phyloP scores from a whole-genome alignment of 2,113 vertebrate genomes.

The Psettodes erumei region DNA sequence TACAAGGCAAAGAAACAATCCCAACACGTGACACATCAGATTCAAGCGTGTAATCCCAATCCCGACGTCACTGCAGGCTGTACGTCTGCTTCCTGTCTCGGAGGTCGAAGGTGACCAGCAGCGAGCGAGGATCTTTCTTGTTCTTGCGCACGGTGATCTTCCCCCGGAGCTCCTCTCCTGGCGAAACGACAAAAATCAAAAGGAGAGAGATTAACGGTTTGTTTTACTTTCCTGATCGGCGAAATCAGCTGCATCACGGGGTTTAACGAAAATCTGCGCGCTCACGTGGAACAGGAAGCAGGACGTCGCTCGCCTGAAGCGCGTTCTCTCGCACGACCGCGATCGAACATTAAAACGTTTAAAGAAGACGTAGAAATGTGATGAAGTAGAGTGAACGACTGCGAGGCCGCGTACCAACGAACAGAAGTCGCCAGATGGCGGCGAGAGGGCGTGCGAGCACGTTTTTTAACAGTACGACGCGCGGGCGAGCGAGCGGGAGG shows the following conservation, averaged over 20 bases:
- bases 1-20: constrained; percentile 28
- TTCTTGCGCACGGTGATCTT: constrained; percentile 89
- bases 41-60: background rate
- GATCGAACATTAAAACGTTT: no score
- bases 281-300: background rate
- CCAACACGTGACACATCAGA: constrained; percentile 4
- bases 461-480: constrained; percentile 56
- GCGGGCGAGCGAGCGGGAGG: constrained; percentile 37
- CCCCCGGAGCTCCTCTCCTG: constrained; percentile 90
- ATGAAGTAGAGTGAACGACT: no score
- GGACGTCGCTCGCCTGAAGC: no score
- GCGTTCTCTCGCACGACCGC: no score
- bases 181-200: constrained; percentile 47
- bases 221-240: background rate
- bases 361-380: background rate
- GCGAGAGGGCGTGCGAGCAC: constrained; percentile 3
- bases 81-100: constrained; percentile 86
- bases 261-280: background rate
- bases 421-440: constrained; percentile 60
- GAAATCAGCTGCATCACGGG: background rate
- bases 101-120: constrained; percentile 87
- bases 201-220: background rate
- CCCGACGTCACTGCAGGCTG: constrained; percentile 82
- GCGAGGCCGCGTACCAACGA: constrained; percentile 34
- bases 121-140: constrained; percentile 92